Conservation (phyloP, 2,797 vertebrate genomes). For the Anabas testudineus region DNA sequence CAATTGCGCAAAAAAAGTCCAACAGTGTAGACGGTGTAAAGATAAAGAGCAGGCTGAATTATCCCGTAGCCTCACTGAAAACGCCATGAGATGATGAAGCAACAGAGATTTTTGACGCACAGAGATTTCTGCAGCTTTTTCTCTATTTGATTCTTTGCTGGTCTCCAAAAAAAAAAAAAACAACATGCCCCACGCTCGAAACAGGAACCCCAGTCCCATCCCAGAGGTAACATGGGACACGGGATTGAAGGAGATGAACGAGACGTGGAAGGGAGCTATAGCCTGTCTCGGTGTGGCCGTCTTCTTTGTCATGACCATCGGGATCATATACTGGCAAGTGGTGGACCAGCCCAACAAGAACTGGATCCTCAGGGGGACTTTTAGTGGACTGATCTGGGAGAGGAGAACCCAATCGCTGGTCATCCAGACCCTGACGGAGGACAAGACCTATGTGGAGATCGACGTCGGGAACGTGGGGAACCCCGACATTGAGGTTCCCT, state of each 20-base stretch:
- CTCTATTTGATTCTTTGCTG: conserved; percentile 73
- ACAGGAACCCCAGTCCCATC: conserved; percentile 87
- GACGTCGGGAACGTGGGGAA: conserved; percentile 85
- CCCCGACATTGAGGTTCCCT: conserved; percentile 86
- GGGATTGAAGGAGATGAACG: conserved; percentile 92
- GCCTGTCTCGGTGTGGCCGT: conserved; percentile 92
- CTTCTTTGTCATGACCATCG: conserved; percentile 95
- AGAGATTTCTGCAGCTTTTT: conserved; percentile 72
- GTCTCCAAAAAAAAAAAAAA: conserved; percentile 57
- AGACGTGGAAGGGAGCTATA: conserved; percentile 93
- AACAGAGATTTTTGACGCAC: conserved; percentile 65
- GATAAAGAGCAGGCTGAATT: conserved; percentile 61
- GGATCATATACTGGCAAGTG: conserved; percentile 96
- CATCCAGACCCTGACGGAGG: conserved; percentile 87
- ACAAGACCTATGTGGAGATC: conserved; percentile 87
- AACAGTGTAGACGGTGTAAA: conserved; percentile 60
- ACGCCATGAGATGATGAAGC: conserved; percentile 79
- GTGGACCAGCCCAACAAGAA: conserved; percentile 93
- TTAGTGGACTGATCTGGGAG: conserved; percentile 92
- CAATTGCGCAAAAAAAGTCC: conserved; percentile 73
- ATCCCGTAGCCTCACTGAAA: conserved; percentile 58
- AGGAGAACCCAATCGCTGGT: conserved; percentile 87
- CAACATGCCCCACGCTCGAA: conserved; percentile 89
- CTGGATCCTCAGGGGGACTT: conserved; percentile 91
- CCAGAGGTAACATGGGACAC: conserved; percentile 90